A percentile compares a stretch with the other conserved stretches of the same genome.
These are phyloP conservation scores for Argyrosomus japonicus DNA, from an alignment of 2,113 vertebrate genomes.

Conservation along the genomic window DNA sequence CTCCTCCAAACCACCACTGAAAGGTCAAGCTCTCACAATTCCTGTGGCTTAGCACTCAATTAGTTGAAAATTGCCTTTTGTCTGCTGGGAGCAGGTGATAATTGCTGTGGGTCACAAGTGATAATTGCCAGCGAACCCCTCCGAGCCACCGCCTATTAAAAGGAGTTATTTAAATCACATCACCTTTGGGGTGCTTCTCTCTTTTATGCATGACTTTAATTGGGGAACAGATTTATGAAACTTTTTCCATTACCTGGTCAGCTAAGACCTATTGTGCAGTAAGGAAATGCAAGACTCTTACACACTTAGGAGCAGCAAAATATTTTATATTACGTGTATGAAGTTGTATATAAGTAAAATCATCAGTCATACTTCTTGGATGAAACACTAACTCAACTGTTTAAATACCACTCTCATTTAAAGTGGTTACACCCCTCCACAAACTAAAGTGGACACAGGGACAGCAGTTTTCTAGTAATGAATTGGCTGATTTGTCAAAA, in stretches of 20 bases:
- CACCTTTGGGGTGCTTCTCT: slow-evolving; percentile 72
- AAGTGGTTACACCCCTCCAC: background rate
- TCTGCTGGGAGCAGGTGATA: slow-evolving; percentile 88
- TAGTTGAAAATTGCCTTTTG: slow-evolving; percentile 90
- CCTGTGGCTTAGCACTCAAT: slow-evolving; percentile 89
- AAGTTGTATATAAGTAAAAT: background rate
- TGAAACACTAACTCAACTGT: background rate
- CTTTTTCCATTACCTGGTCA: slow-evolving; percentile 56
- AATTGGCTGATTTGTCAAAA: slow-evolving; percentile 11
- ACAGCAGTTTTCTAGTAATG: background rate
- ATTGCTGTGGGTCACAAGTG: slow-evolving; percentile 92
- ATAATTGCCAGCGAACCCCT: slow-evolving; percentile 90
- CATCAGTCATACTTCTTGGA: background rate
- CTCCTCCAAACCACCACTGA: slow-evolving; percentile 55
- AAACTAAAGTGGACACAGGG: background rate
- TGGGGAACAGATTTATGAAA: slow-evolving; percentile 72
- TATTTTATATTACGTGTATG: background rate
- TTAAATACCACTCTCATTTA: background rate
- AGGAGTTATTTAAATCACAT: slow-evolving; percentile 91
- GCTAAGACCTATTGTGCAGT: slow-evolving; percentile 9
- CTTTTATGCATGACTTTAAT: slow-evolving; percentile 71
- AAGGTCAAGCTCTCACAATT: slow-evolving; percentile 78
- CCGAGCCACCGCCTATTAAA: slow-evolving; percentile 88
- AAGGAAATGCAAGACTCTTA: background rate
- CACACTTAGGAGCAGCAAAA: slow-evolving; percentile 3